Base-by-base conservation (phyloP, 1,140 invertebrate genomes). In the Eurosta solidaginis region DNA sequence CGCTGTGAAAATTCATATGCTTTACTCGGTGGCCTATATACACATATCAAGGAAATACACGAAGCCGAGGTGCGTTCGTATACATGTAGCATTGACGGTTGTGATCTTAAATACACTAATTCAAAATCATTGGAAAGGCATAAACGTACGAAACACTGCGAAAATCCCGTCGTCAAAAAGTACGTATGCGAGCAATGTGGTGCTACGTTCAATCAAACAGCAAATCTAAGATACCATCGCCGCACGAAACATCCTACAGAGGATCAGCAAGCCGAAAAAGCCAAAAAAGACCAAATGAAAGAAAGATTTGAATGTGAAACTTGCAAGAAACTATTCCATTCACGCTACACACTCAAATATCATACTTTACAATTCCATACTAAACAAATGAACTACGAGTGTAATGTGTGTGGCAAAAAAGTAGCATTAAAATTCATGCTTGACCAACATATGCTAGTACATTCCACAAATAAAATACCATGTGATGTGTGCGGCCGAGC, bases 391-490 rank as follows among this genome's bases (percentile, higher is more conserved):
- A 78, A 79, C 29, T 86, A 86, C 63, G 80, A 83, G 40, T 88
- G 88, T 68, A 73, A 82, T 29, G 79, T 84, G 1, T 88, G 88
- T 74, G 86, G 87, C 0, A 81, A 83, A 1, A 81, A 82, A 0
- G 78, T 86, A 81, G 86, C 85, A 27, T 84, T 87, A 52, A 83
- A 85, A 1, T 87, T 87, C 49, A 85, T 86, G 83, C 80, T 88
- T 12, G 78, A 82, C 20, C 84, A 84, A 50, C 88, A 88, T 77
- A 88, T 88, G 86, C 78, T 83, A 2, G 82, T 82, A 49, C 85
- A 88, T 77, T 84, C 80, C 6, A 80, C 77, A 4, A 83, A 84
- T 14, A 84, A 83, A 54, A 63, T 84, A 49, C 84, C 85, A 10
- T 88, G 87, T 78, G 85, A 88, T 50, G 84, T 84, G 36, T 88